These are phyloP conservation scores for Apodemus sylvaticus DNA, from an alignment of 2,113 vertebrate species.

Conservation along the genomic window DNA sequence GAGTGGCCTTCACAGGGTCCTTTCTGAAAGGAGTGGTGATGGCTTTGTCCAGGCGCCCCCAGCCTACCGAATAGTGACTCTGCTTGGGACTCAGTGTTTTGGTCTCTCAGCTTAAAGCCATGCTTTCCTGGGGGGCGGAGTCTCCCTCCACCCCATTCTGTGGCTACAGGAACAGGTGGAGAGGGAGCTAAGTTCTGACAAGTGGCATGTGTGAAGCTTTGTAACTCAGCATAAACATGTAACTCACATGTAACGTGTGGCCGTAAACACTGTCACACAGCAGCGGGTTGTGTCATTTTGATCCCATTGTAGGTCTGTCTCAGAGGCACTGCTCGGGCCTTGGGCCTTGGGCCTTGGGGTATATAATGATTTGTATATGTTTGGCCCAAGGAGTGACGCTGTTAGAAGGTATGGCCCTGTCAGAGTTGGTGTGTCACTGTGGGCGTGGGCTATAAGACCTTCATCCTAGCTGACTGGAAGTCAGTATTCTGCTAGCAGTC, in stretches of 20 bases:
- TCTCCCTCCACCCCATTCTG: background rate
- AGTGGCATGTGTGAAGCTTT: background rate
- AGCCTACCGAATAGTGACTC: background rate
- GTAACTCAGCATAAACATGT: background rate
- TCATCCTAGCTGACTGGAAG: no score
- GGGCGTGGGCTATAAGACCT: no score
- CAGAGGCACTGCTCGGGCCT: background rate
- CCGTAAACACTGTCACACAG: background rate
- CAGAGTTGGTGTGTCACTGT: no score
- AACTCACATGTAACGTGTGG: background rate
- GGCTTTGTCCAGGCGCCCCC: background rate
- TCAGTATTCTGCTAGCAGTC: no score
- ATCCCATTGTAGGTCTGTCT: background rate
- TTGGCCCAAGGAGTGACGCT: no score
- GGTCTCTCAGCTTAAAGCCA: background rate
- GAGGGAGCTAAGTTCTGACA: background rate
- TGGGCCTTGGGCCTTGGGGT: background rate
- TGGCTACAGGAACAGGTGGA: background rate
- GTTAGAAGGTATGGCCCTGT: no score
- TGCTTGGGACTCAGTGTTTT: background rate
- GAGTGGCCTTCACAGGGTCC: background rate
- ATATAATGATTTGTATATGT: no score
- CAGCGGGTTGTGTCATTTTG: background rate
- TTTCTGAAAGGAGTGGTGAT: background rate
- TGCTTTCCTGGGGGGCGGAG: background rate